Conservation (phyloP, 2,797 vertebrate genomes). For the Anguilla anguilla region DNA sequence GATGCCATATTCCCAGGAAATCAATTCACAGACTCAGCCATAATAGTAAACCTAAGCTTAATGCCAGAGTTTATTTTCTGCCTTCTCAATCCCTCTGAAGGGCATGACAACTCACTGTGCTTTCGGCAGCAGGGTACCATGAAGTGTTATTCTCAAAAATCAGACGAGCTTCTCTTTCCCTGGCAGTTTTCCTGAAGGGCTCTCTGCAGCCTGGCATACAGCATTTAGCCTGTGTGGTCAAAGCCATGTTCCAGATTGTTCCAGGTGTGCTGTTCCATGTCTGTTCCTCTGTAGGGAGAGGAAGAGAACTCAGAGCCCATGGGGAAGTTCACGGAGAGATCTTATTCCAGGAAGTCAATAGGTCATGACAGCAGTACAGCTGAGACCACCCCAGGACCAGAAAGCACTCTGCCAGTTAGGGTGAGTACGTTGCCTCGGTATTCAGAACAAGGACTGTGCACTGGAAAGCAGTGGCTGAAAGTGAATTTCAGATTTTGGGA, state of each 20-base stretch:
- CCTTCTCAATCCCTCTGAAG: background rate
- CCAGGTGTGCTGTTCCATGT: background rate
- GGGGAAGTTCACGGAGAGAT: constrained; percentile 31
- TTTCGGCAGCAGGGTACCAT: background rate
- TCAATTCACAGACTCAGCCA: constrained; percentile 12
- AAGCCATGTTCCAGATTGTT: background rate
- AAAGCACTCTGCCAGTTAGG: constrained; percentile 49
- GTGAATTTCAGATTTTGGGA: background rate
- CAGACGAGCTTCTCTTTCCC: background rate
- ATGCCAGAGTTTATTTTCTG: background rate
- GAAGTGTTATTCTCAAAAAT: background rate
- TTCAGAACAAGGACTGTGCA: background rate
- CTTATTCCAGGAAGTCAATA: constrained; percentile 65
- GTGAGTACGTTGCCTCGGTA: constrained; percentile 50
- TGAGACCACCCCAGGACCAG: constrained; percentile 62
- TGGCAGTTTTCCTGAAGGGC: background rate
- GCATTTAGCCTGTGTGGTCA: background rate
- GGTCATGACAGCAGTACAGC: constrained; percentile 73
- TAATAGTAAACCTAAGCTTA: background rate
- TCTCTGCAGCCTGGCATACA: background rate
- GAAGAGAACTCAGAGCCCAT: constrained; percentile 26
- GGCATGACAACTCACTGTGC: background rate
- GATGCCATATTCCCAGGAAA: constrained; percentile 3
- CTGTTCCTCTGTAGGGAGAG: constrained; percentile 55
- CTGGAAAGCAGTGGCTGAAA: background rate